Evolutionary conservation across 2,888 invertebrate species (phyloP).

Genomic region (Drosophila robusta): DNA sequence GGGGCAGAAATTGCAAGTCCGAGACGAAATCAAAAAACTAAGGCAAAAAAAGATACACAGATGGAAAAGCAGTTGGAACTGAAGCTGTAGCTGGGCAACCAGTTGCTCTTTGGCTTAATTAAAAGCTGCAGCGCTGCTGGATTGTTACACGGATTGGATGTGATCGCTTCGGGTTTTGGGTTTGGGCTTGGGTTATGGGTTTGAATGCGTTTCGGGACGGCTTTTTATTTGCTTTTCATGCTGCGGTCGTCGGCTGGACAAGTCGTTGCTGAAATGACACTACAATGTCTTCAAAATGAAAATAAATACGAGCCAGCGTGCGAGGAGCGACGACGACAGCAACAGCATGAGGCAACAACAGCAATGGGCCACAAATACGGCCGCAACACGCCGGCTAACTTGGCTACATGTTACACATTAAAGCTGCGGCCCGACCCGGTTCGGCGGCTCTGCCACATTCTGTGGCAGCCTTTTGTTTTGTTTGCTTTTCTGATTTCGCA

Average conservation of each 20-base stretch:
- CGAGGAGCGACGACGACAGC: slow-evolving; percentile 9
- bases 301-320: slow-evolving; percentile 74
- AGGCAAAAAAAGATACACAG: slow-evolving; percentile 2
- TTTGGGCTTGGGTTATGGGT: slow-evolving; percentile 10
- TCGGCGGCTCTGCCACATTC: slow-evolving; percentile 44
- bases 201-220: slow-evolving; percentile 17
- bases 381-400: slow-evolving; percentile 42
- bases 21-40: slow-evolving; percentile 17
- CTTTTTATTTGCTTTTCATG: slow-evolving; percentile 74
- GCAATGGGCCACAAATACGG: slow-evolving; percentile 39
- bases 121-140: slow-evolving; percentile 74
- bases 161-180: slow-evolving; percentile 23
- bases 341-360: slow-evolving; percentile 29
- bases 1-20: slow-evolving; percentile 24
- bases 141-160: slow-evolving; percentile 77
- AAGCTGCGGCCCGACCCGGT: slow-evolving; percentile 42
- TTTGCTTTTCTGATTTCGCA: slow-evolving; percentile 77
- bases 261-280: slow-evolving; percentile 80
- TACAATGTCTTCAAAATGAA: slow-evolving; percentile 81
- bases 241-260: slow-evolving; percentile 63
- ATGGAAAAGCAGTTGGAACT: slow-evolving; percentile 3
- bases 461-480: slow-evolving; percentile 69
- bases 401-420: slow-evolving; percentile 79
- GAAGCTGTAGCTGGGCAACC: slow-evolving; percentile 53
- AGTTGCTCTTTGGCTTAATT: slow-evolving; percentile 81